Percentiles rank a stretch among this genome's conserved stretches.
These are phyloP conservation scores for Gryllus longicercus DNA, from an alignment of 2,888 invertebrate genomes.

Conservation along the genomic window DNA sequence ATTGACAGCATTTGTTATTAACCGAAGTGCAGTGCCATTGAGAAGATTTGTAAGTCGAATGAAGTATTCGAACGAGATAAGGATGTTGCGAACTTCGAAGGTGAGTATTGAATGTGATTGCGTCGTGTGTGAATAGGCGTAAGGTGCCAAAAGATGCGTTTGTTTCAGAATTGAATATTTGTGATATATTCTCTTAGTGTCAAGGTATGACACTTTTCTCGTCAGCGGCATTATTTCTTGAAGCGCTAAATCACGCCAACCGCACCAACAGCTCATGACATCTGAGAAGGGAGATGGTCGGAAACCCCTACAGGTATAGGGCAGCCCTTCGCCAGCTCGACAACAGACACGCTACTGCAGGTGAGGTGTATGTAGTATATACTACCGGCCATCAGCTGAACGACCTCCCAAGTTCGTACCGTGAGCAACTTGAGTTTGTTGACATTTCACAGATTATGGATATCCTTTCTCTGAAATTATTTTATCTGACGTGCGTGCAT, in stretches of 20 bases:
- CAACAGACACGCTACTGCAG: constrained; percentile 39
- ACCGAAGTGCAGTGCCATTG: too few species aligned
- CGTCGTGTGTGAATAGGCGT: too few species aligned
- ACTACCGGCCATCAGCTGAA: not conserved
- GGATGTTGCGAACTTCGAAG: not conserved
- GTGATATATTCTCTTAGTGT: not conserved
- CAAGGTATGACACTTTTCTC: too few species aligned
- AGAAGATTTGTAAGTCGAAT: not conserved
- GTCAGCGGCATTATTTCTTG: too few species aligned
- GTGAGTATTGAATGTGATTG: not conserved
- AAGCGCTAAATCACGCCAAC: too few species aligned
- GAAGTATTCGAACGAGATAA: not conserved
- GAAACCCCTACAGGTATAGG: constrained; percentile 38
- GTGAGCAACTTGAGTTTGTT: too few species aligned
- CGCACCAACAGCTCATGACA: not conserved
- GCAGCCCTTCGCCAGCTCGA: constrained; percentile 38
- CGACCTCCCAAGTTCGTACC: not conserved
- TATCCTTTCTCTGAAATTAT: too few species aligned
- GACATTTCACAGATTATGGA: too few species aligned
- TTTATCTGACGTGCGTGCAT: too few species aligned
- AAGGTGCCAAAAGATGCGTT: too few species aligned
- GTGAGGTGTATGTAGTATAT: constrained; percentile 26
- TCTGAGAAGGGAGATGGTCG: constrained; percentile 35
- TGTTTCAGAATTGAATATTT: not conserved
- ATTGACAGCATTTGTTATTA: not conserved